A percentile compares a stretch with the other conserved stretches of the same genome.
Evolutionary conservation across 2,113 vertebrate genomes (phyloP).

Genomic region (Epinephelus fuscoguttatus): DNA sequence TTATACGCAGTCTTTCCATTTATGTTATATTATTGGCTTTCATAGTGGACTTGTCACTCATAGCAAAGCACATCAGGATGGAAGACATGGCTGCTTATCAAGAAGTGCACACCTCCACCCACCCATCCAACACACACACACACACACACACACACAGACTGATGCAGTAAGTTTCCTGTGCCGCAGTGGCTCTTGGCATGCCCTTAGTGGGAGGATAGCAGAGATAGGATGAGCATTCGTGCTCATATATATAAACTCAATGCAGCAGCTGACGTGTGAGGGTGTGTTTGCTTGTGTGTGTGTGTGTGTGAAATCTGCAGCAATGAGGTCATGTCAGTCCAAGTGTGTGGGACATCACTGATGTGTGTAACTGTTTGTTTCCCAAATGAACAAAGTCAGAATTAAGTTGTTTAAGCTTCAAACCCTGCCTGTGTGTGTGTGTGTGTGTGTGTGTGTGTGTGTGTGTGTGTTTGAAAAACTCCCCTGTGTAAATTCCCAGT

Average conservation of each 20-base stretch:
- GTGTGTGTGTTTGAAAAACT: slow-evolving; percentile 1
- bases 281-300: slow-evolving; percentile 18
- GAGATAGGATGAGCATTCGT: slow-evolving; percentile 44
- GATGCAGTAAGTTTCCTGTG: slow-evolving; percentile 52
- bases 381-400: slow-evolving; percentile 25
- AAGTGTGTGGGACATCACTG: slow-evolving; percentile 14
- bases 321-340: slow-evolving; percentile 21
- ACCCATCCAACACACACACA: slow-evolving; percentile 1
- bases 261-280: slow-evolving; percentile 31
- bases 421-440: background rate
- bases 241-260: slow-evolving; percentile 38
- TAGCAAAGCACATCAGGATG: slow-evolving; percentile 7
- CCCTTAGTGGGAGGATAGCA: slow-evolving; percentile 63
- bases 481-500: slow-evolving; percentile 19
- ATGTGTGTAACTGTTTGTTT: background rate
- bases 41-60: background rate
- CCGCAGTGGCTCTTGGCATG: slow-evolving; percentile 57
- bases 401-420: slow-evolving; percentile 29
- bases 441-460: background rate
- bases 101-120: slow-evolving; percentile 14
- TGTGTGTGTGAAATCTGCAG: slow-evolving; percentile 27
- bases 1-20: background rate
- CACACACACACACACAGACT: slow-evolving; percentile 15
- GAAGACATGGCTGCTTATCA: slow-evolving; percentile 22
- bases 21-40: background rate